Evolutionary conservation across 2,888 invertebrate species (phyloP).

Genomic region (Idaea dimidiata): DNA sequence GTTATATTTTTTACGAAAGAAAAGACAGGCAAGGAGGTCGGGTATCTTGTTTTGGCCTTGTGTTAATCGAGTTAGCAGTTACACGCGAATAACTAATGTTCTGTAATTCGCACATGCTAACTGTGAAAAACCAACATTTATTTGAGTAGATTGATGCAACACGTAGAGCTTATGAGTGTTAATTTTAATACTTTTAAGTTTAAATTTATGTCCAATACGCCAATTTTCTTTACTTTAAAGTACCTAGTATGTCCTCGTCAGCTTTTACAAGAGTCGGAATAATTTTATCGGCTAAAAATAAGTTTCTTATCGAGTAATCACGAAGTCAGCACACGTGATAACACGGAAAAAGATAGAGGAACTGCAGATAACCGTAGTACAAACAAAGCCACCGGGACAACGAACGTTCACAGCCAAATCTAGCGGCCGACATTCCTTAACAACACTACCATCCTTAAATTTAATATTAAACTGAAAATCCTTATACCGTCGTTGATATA

Average conservation of each 20-base stretch:
- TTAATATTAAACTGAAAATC: neutral
- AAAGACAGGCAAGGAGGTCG: constrained; percentile 71
- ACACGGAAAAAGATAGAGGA: constrained; percentile 53
- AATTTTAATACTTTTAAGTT: constrained; percentile 20
- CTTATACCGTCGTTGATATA: neutral
- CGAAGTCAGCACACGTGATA: constrained; percentile 51
- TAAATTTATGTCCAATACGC: no score
- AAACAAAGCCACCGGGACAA: constrained; percentile 53
- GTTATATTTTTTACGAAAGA: constrained; percentile 36
- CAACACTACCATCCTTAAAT: neutral
- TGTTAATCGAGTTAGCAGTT: constrained; percentile 71
- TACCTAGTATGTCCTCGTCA: neutral
- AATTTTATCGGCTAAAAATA: constrained; percentile 54
- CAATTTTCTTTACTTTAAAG: neutral
- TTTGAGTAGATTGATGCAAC: constrained; percentile 32
- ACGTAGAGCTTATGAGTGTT: constrained; percentile 40
- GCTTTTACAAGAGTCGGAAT: neutral
- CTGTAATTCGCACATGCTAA: constrained; percentile 59
- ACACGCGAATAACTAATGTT: constrained; percentile 62
- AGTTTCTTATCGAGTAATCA: constrained; percentile 54
- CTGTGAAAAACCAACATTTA: constrained; percentile 44
- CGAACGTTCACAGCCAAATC: neutral
- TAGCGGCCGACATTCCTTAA: neutral
- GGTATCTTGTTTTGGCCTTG: constrained; percentile 72
- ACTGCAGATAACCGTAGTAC: constrained; percentile 61